Base-by-base conservation (phyloP, 2,797 vertebrate species). In the Tachyglossus aculeatus region DNA sequence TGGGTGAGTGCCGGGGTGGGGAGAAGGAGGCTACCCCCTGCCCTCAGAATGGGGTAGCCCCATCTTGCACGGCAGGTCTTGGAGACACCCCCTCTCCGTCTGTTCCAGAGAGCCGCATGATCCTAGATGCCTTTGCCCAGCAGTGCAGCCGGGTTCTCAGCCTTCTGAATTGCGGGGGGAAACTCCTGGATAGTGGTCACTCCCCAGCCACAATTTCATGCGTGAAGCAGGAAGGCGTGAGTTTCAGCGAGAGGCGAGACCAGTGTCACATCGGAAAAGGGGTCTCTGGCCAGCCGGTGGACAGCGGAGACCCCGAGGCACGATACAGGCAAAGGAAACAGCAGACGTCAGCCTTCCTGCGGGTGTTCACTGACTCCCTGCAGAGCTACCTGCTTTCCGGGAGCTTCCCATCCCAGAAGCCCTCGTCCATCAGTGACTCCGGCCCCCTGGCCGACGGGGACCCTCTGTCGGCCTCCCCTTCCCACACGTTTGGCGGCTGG, bases 81-180 rank as follows among this genome's bases (percentile, higher is more conserved):
- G 88, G 78, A 78, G 79, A 88, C 45, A 45, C 68, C 61, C 89
- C 64, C n/a, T 87, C 74, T 74, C 77, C 65, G 22, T 88, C 76
- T 76, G 67, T 92, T 81, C 29, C 90, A 99, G 98, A 99, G 91
- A 97, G 96, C 80, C 96, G 97, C 19, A 94, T 99, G 90, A 98
- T 99, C 85, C 84, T 99, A 88, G 97, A 99, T 80, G 97, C 97
- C 85, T 99, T 99, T 78, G 98, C 98, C 64, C 97, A 99, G 82
- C 97, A 99, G 54, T 99, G 97, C 87, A 99, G 97, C 88, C 93
- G 97, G n/a, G 98, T 99, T 69, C 95, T 99, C 77, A 95, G 93
- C 85, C 96, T 99, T 66, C 93, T 99, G 77, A 99, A 99, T 81
- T 94, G 89, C 88, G 96, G 96, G 43, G 96, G 97, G 51, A 96